A percentile compares a stretch with the other conserved stretches of the same genome.
Conservation (phyloP, 2,113 vertebrate genomes). For the Poecilia latipinna region DNA sequence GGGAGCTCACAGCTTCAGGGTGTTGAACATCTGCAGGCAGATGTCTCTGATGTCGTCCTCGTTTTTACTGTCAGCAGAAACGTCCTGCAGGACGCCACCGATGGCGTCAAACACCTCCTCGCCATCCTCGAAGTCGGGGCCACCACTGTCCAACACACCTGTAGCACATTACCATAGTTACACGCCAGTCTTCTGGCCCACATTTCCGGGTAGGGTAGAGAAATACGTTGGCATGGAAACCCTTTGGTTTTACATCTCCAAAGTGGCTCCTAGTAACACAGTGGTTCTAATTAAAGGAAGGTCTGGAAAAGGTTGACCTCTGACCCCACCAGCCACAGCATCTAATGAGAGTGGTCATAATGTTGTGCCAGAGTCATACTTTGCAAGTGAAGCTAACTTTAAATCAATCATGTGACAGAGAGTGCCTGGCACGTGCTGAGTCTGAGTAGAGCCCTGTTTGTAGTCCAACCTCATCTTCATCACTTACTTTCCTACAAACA, state of each 20-base stretch:
- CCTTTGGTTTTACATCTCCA: no score
- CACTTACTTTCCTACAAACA: not conserved
- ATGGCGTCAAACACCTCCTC: conserved; percentile 94
- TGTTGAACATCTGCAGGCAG: conserved; percentile 95
- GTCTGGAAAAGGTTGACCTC: not conserved
- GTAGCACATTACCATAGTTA: not conserved
- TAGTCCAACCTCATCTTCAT: not conserved
- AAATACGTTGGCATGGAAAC: not conserved
- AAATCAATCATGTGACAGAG: not conserved
- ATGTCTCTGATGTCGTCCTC: conserved; percentile 90
- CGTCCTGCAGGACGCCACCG: conserved; percentile 91
- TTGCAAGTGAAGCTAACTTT: not conserved
- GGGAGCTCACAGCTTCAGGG: conserved; percentile 82
- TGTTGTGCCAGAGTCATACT: not conserved
- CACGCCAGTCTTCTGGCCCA: not conserved
- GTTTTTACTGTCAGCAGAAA: conserved; percentile 90
- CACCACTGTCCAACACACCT: conserved; percentile 90
- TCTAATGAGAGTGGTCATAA: not conserved
- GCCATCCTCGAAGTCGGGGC: conserved; percentile 91
- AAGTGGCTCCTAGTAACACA: not conserved
- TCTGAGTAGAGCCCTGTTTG: not conserved
- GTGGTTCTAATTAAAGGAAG: not conserved
- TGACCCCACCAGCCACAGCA: not conserved
- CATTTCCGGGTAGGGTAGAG: no score
- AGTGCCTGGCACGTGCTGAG: not conserved